Base-by-base conservation (phyloP, 2,888 invertebrate genomes). In the Willowsia nigromaculata region DNA sequence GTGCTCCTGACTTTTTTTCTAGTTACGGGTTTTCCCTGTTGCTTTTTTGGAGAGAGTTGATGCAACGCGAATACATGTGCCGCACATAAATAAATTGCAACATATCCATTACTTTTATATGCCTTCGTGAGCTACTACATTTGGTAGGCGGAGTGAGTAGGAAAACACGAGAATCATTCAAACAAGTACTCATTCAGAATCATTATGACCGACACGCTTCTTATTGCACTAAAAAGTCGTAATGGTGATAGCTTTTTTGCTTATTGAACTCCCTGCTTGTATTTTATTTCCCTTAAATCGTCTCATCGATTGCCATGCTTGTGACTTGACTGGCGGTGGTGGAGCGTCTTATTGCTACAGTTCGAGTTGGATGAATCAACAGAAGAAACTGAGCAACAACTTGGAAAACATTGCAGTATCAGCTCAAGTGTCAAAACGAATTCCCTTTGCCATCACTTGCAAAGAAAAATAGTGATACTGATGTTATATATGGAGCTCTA, bases 51-150 rank as follows among this genome's bases (percentile, higher is more conserved):
- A 18, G 13, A 7, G 18, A 22, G 11, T 37, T 81, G 62, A 62
- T 81, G 43, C 62, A 81, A 80, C 37, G 6, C 13, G 78, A 47
- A 9, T 15, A 74, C 68, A 83, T 68, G 68, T 15, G 50, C 83
- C 68, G 50, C 30, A 68, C 18, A 27, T 22, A 81, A 56, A 50
- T 78, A 56, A 53, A 78, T 78, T 88, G 68, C 88, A 84, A 80
- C 88, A 84, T 88, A 88, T 88, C 88, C 84, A 88, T 88, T 88
- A 88, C 88, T 78, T 88, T 88, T 78, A 88, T 88, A 74, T 25
- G 27, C 62, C 25, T 25, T n/a, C 56, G n/a, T 50, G 43, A 43
- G 40, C 13, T 3, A 43, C 11, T 33, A 5, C 33, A 37, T n/a
- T 33, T 5, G 68, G 37, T 18, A 37, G 43, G 33, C 9, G 30